Evolutionary conservation across 2,888 invertebrate species (phyloP), one percentile per base, ranked within the genome.

Genomic region (Zelleria hepariella): DNA sequence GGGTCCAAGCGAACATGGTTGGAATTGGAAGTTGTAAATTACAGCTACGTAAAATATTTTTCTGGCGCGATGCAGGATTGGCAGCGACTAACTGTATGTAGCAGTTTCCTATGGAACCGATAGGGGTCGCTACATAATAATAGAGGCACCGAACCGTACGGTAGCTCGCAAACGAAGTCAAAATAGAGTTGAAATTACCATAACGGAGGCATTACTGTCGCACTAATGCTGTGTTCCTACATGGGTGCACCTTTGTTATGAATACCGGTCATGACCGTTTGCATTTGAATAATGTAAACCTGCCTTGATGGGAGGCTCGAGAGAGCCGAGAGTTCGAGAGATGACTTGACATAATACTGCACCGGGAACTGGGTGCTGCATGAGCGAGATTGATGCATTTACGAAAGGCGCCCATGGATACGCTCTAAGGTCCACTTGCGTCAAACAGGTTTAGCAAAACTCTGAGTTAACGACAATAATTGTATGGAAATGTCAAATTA

Each of bases 241-340:
- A 74, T 75, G 68, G 32, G 66, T 70, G 73, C 67, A 70, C 68
- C 74, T 75, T 77, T 79, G 77, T 82, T 79, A 76, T 73, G 71
- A 74, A 71, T 71, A 72, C 75, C 70, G 68, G 73, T 72, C 73
- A 72, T 71, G 67, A 68, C 66, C 67, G 55, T 62, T 75, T 78
- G 77, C 75, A 79, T 85, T 85, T 86, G 85, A 86, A 87, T 86
- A 85, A 86, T 84, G 80, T 80, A 80, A 85, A 74, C 81, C 78
- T 80, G 85, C 80, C 78, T 79, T 70, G 74, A 71, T 71, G 70
- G 73, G 51, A 75, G 77, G 74, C 76, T 68, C 27, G 55, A 32
- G 70, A 72, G 51, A 75, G 77, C 74, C 76, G 68, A 18, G 55
- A 32, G 55, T 56, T 56, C 71, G 69, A 70, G 70, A 70, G 84